Base-by-base conservation (phyloP, 2,888 invertebrate species). In the Imbricaverruca yamaguchii region DNA sequence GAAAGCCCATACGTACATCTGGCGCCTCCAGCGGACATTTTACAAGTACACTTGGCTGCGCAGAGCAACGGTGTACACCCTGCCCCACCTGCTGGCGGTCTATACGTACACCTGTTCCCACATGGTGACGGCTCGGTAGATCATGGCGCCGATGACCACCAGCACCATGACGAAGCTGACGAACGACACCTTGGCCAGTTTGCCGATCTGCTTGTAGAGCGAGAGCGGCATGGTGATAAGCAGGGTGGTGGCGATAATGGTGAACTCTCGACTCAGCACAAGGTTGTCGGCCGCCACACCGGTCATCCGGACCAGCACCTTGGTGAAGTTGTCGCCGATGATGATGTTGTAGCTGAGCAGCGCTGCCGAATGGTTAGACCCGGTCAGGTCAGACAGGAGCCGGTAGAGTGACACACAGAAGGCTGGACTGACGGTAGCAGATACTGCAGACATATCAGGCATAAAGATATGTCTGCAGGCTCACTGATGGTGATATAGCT, bases 311-410 rank as follows among this genome's bases (percentile, higher is more conserved):
- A 92, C 89, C 81, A 94, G 89, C 25, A 94, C 93, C 88, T 94
- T 94, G 23, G 94, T 94, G 77, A 94, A 90, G 0, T 94, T 94
- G 86, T 95, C 94, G 39, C 94, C 94, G 59, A 94, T 94, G 39
- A 94, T 94, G 25, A 94, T 92, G 87, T 94, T 94, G 87, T 94
- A 94, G 82, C 94, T 94, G 82, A 94, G 92, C 94, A 94, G 94
- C 13, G 94, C 94, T 94, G 89, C 67, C 90, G 89, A n/a, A n/a
- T n/a, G n/a, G n/a, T n/a, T n/a, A n/a, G n/a, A n/a, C n/a, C n/a
- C n/a, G n/a, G n/a, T n/a, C n/a, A n/a, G n/a, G n/a, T n/a, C n/a
- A n/a, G n/a, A n/a, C n/a, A n/a, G n/a, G n/a, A n/a, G n/a, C n/a
- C n/a, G n/a, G n/a, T n/a, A n/a, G n/a, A n/a, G n/a, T n/a, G n/a